Evolutionary conservation across 2,888 invertebrate species (phyloP).

Genomic region (Hyppa rectilinea): DNA sequence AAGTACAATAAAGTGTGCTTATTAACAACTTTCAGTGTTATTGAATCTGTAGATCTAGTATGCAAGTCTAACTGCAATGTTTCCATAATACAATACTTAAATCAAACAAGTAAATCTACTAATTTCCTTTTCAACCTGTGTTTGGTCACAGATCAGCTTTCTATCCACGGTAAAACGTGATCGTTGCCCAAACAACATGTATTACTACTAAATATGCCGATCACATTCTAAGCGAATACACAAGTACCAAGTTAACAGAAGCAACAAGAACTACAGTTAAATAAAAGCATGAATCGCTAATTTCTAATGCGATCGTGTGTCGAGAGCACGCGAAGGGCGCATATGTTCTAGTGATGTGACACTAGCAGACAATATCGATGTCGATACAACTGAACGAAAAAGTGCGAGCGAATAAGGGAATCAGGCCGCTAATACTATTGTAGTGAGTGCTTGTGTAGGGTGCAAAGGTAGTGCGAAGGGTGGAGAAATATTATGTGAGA

Average conservation of each 20-base stretch:
- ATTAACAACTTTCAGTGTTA: neutral
- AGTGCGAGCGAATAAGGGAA: slow-evolving; percentile 14
- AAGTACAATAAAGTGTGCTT: neutral
- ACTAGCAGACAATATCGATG: slow-evolving; percentile 55
- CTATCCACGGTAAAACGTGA: neutral
- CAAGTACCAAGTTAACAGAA: slow-evolving; percentile 54
- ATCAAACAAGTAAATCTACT: neutral
- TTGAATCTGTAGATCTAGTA: neutral
- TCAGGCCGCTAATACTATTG: slow-evolving; percentile 80
- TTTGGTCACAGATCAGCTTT: neutral
- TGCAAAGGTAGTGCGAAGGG: slow-evolving; percentile 68
- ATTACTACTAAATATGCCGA: slow-evolving; percentile 54
- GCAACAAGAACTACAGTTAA: slow-evolving; percentile 67
- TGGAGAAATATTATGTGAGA: slow-evolving; percentile 15
- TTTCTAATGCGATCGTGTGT: slow-evolving; percentile 70
- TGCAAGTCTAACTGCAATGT: neutral
- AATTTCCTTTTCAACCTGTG: neutral
- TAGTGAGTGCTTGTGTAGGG: slow-evolving; percentile 79
- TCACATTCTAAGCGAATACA: slow-evolving; percentile 44
- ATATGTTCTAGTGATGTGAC: slow-evolving; percentile 62
- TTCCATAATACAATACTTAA: neutral
- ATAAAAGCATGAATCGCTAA: slow-evolving; percentile 71
- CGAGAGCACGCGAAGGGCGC: slow-evolving; percentile 63
- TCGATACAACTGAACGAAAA: slow-evolving; percentile 58
- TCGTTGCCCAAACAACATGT: slow-evolving; percentile 16